phyloP scores from a whole-genome alignment of 2,888 invertebrate species.

The Euproctis similis region DNA sequence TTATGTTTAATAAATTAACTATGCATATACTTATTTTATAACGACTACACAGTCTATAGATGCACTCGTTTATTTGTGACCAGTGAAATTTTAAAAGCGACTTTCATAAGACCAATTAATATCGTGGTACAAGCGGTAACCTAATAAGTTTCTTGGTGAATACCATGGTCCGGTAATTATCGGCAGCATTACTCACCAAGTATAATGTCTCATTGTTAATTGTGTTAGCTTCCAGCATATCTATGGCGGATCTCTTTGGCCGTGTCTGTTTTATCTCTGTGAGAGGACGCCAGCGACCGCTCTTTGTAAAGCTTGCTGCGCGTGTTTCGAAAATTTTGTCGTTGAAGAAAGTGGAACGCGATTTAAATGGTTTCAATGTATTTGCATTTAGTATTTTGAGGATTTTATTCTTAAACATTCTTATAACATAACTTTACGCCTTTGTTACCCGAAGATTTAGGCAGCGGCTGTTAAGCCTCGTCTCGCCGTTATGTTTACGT shows the following conservation, averaged over 20 bases:
- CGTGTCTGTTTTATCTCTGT: slow-evolving; percentile 58
- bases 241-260: slow-evolving; percentile 69
- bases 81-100: slow-evolving; percentile 5
- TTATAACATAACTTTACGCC: no score
- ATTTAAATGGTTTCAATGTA: no score
- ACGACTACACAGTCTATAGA: no score
- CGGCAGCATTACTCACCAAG: slow-evolving; percentile 56
- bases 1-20: no score
- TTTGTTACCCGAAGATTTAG: no score
- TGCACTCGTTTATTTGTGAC: no score
- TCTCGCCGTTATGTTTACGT: no score
- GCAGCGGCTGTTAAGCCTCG: no score
- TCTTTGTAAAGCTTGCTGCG: slow-evolving; percentile 30
- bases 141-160: slow-evolving; percentile 50
- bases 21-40: no score
- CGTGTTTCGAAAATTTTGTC: slow-evolving; percentile 13
- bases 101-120: slow-evolving; percentile 21
- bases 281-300: slow-evolving; percentile 33
- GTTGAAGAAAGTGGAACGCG: not conserved
- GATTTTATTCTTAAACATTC: no score
- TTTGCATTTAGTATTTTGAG: no score
- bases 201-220: slow-evolving; percentile 76
- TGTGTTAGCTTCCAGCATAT: slow-evolving; percentile 61
- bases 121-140: slow-evolving; percentile 38
- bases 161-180: slow-evolving; percentile 61